A percentile compares a stretch with the other conserved stretches of the same genome.
Evolutionary conservation across 2,797 vertebrate species (phyloP).

Genomic region (Euthynnus affinis): DNA sequence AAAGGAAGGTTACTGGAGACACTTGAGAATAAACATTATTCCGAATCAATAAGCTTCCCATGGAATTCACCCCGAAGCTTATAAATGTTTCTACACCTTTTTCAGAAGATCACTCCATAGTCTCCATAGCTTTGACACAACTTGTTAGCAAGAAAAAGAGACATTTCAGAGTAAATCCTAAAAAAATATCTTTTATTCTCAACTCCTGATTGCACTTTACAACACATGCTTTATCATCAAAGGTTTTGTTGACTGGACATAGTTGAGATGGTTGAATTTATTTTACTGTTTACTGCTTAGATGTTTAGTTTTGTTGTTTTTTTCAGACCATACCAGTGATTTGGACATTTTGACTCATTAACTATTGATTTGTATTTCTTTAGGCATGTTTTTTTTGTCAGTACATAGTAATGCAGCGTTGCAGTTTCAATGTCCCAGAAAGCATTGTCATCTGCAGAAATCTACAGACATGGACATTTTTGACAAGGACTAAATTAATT

Average conservation of each 20-base stretch:
- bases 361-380: background rate
- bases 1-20: background rate
- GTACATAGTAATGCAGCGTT: too few species aligned
- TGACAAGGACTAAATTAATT: too few species aligned
- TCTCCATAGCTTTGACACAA: background rate
- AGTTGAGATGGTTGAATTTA: background rate
- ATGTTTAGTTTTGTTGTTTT: background rate
- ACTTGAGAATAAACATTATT: constrained; percentile 18
- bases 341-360: background rate
- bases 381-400: background rate
- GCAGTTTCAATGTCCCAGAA: too few species aligned
- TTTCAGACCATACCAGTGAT: background rate
- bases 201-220: constrained; percentile 35
- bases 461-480: too few species aligned
- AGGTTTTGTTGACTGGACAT: background rate
- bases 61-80: constrained; percentile 22
- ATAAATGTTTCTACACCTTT: constrained; percentile 16
- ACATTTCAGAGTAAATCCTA: background rate
- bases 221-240: constrained; percentile 1
- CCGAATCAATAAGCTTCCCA: constrained; percentile 24
- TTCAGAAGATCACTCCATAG: constrained; percentile 2
- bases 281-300: background rate
- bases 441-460: too few species aligned
- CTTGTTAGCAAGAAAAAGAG: background rate
- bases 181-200: background rate